Evolutionary conservation across 2,797 vertebrate species (phyloP).

Genomic region (Hapalemur alaotrensis): DNA sequence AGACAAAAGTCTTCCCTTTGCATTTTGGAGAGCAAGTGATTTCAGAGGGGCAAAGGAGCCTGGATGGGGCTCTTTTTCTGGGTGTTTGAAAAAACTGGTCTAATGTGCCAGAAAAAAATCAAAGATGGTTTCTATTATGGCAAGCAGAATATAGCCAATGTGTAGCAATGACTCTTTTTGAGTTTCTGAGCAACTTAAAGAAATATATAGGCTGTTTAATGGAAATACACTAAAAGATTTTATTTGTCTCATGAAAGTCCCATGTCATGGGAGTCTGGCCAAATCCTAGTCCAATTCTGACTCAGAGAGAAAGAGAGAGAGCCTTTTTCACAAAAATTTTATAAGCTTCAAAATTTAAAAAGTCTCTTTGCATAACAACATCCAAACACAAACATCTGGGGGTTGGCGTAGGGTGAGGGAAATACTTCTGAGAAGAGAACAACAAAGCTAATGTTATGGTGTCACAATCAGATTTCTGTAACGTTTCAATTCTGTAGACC

Average conservation of each 20-base stretch:
- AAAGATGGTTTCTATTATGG: not conserved
- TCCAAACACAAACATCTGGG: not conserved
- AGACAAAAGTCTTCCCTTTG: not conserved
- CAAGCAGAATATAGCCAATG: not conserved
- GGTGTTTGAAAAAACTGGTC: not conserved
- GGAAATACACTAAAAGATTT: not conserved
- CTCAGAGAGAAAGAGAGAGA: not conserved
- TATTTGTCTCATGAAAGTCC: not conserved
- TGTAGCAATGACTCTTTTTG: not conserved
- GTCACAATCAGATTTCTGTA: not conserved
- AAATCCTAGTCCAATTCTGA: not conserved
- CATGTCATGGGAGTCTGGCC: not conserved
- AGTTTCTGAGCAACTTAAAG: not conserved
- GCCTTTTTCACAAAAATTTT: not conserved
- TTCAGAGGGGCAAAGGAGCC: not conserved
- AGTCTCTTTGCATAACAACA: not conserved
- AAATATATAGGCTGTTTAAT: not conserved
- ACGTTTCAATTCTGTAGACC: not conserved
- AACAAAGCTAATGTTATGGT: not conserved
- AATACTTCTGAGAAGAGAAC: not conserved
- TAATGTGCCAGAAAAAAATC: not conserved
- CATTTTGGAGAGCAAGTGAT: not conserved
- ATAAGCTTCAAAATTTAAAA: not conserved
- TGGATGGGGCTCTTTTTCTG: not conserved
- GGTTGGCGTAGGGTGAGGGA: too few species aligned